Conservation (phyloP, 1,140 invertebrate genomes). For the Ooceraea biroi region DNA sequence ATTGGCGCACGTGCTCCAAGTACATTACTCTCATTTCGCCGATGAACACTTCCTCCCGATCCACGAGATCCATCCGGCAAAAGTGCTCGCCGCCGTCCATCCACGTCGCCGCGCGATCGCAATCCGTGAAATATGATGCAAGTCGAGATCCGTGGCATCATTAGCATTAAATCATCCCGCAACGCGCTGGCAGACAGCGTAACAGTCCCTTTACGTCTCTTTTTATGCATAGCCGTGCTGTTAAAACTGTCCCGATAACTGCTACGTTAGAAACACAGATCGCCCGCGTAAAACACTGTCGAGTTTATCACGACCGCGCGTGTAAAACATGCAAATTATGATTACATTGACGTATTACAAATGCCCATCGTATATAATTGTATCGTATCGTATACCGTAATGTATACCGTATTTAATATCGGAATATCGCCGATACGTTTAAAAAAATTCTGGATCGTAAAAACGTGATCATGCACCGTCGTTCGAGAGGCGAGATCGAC, state of each 20-base stretch:
- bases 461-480: slow-evolving; percentile 6
- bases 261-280: not conserved
- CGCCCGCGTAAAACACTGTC: not conserved
- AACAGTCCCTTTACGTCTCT: slow-evolving; percentile 34
- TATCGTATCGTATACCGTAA: too few relatives aligned
- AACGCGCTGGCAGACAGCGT: not conserved
- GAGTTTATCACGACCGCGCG: not conserved
- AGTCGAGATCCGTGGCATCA: slow-evolving; percentile 34
- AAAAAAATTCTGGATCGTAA: not conserved
- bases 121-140: slow-evolving; percentile 55
- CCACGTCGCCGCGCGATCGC: slow-evolving; percentile 35
- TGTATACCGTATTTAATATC: too few relatives aligned
- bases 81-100: slow-evolving; percentile 48
- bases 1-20: slow-evolving; percentile 53
- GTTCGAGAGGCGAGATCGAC: slow-evolving; percentile 7
- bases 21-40: slow-evolving; percentile 66
- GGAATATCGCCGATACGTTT: too few relatives aligned
- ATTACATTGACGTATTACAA: too few relatives aligned
- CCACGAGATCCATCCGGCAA: slow-evolving; percentile 58
- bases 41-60: slow-evolving; percentile 66
- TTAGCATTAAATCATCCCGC: slow-evolving; percentile 42
- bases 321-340: not conserved
- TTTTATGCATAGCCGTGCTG: not conserved
- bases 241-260: slow-evolving; percentile 25
- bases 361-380: too few relatives aligned